These are phyloP conservation scores for Anguilla anguilla DNA, from an alignment of 2,797 vertebrate species.

Conservation along the genomic window DNA sequence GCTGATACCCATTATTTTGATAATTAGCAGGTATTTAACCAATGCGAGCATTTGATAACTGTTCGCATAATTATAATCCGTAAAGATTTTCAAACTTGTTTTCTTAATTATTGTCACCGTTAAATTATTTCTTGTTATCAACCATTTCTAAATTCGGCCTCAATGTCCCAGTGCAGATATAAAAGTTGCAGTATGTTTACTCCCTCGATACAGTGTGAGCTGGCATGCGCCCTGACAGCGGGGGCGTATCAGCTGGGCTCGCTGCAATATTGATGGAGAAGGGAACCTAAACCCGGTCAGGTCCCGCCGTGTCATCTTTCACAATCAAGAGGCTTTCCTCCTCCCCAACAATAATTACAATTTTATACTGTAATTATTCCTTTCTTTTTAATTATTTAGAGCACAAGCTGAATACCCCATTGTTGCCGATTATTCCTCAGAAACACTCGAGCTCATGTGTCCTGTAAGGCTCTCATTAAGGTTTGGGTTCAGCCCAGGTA, in stretches of 20 bases:
- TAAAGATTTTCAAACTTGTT: background rate
- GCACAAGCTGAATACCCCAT: conserved; percentile 71
- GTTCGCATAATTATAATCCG: background rate
- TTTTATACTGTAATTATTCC: conserved; percentile 91
- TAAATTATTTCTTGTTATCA: background rate
- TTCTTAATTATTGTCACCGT: background rate
- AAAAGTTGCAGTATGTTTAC: conserved; percentile 47
- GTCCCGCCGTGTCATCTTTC: conserved; percentile 74
- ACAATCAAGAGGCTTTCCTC: conserved; percentile 67
- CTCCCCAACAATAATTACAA: conserved; percentile 83
- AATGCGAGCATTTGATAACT: background rate
- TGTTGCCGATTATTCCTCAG: conserved; percentile 68
- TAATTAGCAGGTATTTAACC: background rate
- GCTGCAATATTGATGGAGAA: conserved; percentile 74
- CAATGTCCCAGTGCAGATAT: conserved; percentile 9
- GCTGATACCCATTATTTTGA: background rate
- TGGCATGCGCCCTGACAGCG: conserved; percentile 37
- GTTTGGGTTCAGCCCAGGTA: conserved; percentile 43
- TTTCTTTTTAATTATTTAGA: conserved; percentile 88
- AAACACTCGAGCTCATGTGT: conserved; percentile 70
- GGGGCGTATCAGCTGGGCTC: conserved; percentile 56
- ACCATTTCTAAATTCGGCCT: conserved; percentile 8
- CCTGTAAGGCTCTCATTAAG: conserved; percentile 52
- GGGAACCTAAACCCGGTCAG: conserved; percentile 68
- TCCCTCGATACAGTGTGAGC: conserved; percentile 36